Base-by-base conservation (phyloP, 92 coral and sea anemone species). In the Epizoanthus scotinus region DNA sequence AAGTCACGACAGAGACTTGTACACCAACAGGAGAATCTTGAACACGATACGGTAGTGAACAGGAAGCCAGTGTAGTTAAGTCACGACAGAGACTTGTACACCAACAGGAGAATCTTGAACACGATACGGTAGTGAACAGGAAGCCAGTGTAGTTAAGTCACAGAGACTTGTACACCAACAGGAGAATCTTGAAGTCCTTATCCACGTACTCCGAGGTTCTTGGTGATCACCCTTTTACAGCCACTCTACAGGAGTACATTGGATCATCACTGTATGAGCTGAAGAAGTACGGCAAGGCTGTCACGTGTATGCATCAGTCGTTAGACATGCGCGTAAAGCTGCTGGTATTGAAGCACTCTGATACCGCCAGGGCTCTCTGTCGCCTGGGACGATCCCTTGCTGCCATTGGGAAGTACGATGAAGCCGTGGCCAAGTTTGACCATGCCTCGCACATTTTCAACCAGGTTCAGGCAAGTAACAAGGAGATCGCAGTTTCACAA, bases 161-260 rank as follows among this genome's bases (percentile, higher is more conserved):
- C n/a, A n/a, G n/a, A n/a, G n/a, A n/a, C n/a, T n/a, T n/a, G n/a
- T n/a, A n/a, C n/a, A n/a, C n/a, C n/a, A n/a, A n/a, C n/a, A n/a
- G n/a, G n/a, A n/a, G n/a, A n/a, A n/a, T n/a, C n/a, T n/a, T n/a
- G n/a, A 65, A 53, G 14, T 85, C 91, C 57, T 72, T 92, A 61
- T 49, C 26, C 21, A 66, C 68, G 25, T 92, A 90, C 80, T 79
- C 72, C 20, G 81, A 77, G 21, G 55, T 87, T 53, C 79, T 92
- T 15, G 85, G 85, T 18, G 75, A 20, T 5, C 97, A 92, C 68
- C 92, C 97, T 0, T 92, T 92, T 73, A 90, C 94, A 25, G 97
- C 94, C 1, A 77, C 94, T 4, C 27, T 92, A 21, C 57, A 87
- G 44, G 90, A 87, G 70, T 87, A 92, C 89, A 85, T 92, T 40